Percentiles rank a stretch among this genome's conserved stretches.
These are phyloP conservation scores for Euleptes europaea DNA, from an alignment of 2,113 vertebrate genomes.

Conservation along the genomic window DNA sequence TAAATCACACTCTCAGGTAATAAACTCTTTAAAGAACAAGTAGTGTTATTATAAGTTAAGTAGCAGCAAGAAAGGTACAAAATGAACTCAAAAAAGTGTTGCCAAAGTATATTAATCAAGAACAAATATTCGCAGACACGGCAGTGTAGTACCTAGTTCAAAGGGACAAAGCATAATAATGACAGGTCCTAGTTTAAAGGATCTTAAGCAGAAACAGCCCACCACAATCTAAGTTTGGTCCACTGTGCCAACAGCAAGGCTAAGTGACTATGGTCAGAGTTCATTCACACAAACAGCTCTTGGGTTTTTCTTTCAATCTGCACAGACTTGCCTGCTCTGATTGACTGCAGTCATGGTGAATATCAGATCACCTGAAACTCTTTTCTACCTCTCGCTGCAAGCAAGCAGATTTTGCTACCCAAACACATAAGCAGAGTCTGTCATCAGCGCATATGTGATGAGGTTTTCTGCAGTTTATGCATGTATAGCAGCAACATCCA, in stretches of 20 bases:
- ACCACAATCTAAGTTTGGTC: neutral
- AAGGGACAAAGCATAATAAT: neutral
- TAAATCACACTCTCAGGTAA: neutral
- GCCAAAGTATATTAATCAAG: too few relatives aligned
- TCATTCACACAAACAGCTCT: neutral
- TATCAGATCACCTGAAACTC: neutral
- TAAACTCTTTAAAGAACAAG: neutral
- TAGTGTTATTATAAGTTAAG: neutral
- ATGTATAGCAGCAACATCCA: too few relatives aligned
- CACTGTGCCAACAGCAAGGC: neutral
- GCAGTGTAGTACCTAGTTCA: too few relatives aligned
- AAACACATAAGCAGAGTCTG: neutral
- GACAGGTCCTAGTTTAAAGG: neutral
- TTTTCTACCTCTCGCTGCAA: neutral
- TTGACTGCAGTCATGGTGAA: neutral
- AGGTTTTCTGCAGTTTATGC: too few relatives aligned
- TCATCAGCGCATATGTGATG: neutral
- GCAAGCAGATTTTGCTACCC: neutral
- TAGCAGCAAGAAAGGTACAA: too few relatives aligned
- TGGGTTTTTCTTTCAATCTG: neutral
- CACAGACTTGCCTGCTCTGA: neutral
- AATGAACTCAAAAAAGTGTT: too few relatives aligned
- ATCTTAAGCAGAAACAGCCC: neutral
- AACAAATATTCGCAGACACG: neutral
- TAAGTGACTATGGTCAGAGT: neutral